Base-by-base conservation (phyloP, 1,140 invertebrate genomes). In the Octopus bimaculoides region DNA sequence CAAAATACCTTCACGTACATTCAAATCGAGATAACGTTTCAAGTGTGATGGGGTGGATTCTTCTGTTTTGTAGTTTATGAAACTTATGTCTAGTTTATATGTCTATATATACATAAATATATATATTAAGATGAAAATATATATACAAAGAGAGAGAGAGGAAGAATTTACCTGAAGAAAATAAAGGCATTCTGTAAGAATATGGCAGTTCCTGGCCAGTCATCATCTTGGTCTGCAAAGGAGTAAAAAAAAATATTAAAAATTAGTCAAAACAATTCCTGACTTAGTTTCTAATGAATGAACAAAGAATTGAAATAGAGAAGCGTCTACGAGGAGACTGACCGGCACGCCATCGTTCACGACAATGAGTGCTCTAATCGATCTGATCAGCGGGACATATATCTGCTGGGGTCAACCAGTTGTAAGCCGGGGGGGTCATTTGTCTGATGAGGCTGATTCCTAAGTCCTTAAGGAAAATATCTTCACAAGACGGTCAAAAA, bases 111-210 rank as follows among this genome's bases (percentile, higher is more conserved):
- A 41, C 2, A 41, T 41, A 41, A 1, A 41, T 41, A 41, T 41
- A 41, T 41, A 41, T 41, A 41, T 41, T 66, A 75, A 56, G 53
- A 5, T 61, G 20, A 41, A 53, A 20, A 79, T n/a, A 12, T 9
- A 52, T 17, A 56, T 54, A n/a, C 77, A 41, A 5, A 78, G 26
- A 17, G 52, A 14, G 26, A 61, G 77, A 26, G 71, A 61, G 4
- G 17, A 10, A 61, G 54, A 61, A 79, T 82, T 83, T 86, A 91
- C 88, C 91, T 94, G 79, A 96, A 91, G 87, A 99, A 98, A 84
- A 99, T 99, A 81, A 99, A 95, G 0, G 96, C 92, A 90, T 99
- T 99, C 90, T 99, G 97, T 56, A 99, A 91, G 85, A 99, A 97
- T 4, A 99, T 90, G 75, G 95, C 95, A 78, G 98, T 94, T 9